Base-by-base conservation (phyloP, 1,140 invertebrate genomes). In the Hyles euphorbiae region DNA sequence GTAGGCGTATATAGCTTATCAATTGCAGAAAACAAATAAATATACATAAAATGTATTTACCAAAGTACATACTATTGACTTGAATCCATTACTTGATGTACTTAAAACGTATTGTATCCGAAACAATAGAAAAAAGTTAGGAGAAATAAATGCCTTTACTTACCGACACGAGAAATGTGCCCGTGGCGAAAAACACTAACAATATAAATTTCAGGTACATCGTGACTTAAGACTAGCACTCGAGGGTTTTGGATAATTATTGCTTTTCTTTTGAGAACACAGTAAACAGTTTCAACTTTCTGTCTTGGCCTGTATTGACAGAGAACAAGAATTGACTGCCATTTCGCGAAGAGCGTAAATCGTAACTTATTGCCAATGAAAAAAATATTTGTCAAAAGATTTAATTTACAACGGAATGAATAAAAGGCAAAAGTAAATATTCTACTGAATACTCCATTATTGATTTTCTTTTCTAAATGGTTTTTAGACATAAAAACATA, bases 171-270 rank as follows among this genome's bases (percentile, higher is more conserved):
- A 66, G 68, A 40, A 68, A 47, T 3, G 65, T 32, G 64, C 63
- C 68, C 3, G 58, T 64, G 45, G 66, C 34, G 33, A 62, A 22
- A 54, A 75, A 73, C 50, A 68, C 44, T 46, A 70, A 4, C 10
- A 65, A 49, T 22, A 62, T 58, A 40, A 52, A 51, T 56, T 75
- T 73, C 6, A 63, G 56, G 68, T 67, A 63, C 76, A 78, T 78
- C 51, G 52, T 66, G 10, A 49, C 60, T 52, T 52, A 6, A 11
- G 11, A 3, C 6, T 12, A 48, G 11, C 3, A 48, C 6, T 11
- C 9, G 9, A 46, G 22, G 11, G 3, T 48, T n/a, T 48, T n/a
- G 4, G 36, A 5, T 10, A 48, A n/a, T 22, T 48, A 48, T 48
- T 48, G 22, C n/a, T 48, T 11, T 48, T 46, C 4, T 40, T 40